These are phyloP conservation scores for Nannobrachium achirus DNA, from an alignment of 2,113 vertebrate genomes.

Conservation along the genomic window DNA sequence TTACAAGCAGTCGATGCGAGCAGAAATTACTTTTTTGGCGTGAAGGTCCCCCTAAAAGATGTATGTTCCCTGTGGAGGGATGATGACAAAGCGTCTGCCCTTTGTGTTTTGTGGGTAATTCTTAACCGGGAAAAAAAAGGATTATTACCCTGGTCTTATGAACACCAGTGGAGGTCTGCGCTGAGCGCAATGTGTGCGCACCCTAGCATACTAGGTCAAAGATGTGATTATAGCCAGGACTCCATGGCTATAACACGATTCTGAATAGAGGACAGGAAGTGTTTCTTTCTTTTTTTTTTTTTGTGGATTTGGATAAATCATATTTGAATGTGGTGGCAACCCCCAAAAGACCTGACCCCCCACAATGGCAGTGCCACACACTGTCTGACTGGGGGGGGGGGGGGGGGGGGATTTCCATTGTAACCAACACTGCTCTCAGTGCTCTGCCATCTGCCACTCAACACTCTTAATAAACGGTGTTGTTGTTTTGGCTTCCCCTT, in stretches of 20 bases:
- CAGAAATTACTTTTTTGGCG: slow-evolving; percentile 34
- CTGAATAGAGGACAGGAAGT: neutral
- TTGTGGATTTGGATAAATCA: slow-evolving; percentile 8
- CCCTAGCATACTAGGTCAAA: slow-evolving; percentile 43
- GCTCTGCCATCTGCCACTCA: slow-evolving; percentile 16
- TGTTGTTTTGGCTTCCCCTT: slow-evolving; percentile 12
- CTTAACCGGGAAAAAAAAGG: slow-evolving; percentile 26
- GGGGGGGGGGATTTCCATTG: neutral
- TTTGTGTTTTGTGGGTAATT: slow-evolving; percentile 39
- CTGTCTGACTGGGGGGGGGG: neutral
- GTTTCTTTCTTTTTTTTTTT: neutral
- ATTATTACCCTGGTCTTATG: slow-evolving; percentile 28
- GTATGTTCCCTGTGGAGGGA: slow-evolving; percentile 18
- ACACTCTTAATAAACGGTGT: neutral
- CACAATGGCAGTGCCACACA: slow-evolving; percentile 11
- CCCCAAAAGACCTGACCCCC: neutral
- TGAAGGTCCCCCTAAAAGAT: slow-evolving; percentile 48
- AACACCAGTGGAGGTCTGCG: slow-evolving; percentile 24
- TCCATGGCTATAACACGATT: slow-evolving; percentile 8
- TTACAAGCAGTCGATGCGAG: slow-evolving; percentile 23
- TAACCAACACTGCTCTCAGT: slow-evolving; percentile 16
- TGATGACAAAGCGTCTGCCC: slow-evolving; percentile 20
- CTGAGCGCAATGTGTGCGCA: slow-evolving; percentile 7
- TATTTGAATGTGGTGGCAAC: slow-evolving; percentile 6
- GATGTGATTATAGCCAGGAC: slow-evolving; percentile 34